phyloP scores from a whole-genome alignment of 2,888 invertebrate genomes.

The Neoscelio sp. region DNA sequence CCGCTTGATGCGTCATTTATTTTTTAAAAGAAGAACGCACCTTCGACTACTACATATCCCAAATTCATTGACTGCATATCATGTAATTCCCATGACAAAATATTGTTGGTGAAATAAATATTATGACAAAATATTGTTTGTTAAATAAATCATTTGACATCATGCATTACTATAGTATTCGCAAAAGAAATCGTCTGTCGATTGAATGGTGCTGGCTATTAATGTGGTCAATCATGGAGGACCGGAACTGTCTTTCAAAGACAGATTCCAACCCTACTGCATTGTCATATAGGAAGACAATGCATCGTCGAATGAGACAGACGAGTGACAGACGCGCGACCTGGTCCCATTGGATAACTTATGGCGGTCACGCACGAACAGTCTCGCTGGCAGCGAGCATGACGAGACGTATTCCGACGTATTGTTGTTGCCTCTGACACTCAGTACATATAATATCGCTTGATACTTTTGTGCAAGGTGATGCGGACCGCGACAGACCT shows the following conservation, averaged over 20 bases:
- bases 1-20: too few species aligned
- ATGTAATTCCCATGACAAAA: too few species aligned
- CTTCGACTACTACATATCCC: too few species aligned
- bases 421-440: constrained; percentile 68
- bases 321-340: constrained; percentile 70
- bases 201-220: constrained; percentile 49
- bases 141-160: constrained; percentile 30
- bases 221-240: constrained; percentile 62
- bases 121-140: neutral
- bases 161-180: constrained; percentile 40
- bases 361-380: constrained; percentile 69
- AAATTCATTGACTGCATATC: too few species aligned
- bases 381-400: constrained; percentile 66
- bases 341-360: constrained; percentile 68
- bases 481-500: constrained; percentile 62
- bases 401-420: constrained; percentile 70
- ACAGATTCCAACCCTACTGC: constrained; percentile 51
- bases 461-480: constrained; percentile 67
- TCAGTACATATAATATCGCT: constrained; percentile 63
- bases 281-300: constrained; percentile 68
- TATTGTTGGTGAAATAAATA: too few species aligned
- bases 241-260: constrained; percentile 64
- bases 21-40: too few species aligned
- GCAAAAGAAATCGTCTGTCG: constrained; percentile 27
- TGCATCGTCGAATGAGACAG: constrained; percentile 66